Evolutionary conservation across 1,140 invertebrate genomes (phyloP), one percentile per base, ranked within the genome.

Genomic region (Andrena cerasifolii): DNA sequence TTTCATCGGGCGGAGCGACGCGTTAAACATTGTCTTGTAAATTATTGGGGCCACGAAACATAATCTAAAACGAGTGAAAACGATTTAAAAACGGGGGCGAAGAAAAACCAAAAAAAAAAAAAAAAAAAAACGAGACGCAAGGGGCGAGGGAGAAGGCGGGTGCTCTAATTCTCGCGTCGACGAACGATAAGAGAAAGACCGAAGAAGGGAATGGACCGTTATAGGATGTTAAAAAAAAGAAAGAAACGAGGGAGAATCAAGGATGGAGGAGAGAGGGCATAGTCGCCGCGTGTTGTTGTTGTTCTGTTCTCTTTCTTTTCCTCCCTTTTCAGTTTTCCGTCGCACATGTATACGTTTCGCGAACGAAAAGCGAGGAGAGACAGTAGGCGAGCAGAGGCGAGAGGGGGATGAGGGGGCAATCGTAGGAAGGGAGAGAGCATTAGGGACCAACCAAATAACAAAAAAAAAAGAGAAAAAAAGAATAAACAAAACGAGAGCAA

Each of bases 11-110:
- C 71, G 66, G 47, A 74, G 70, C 56, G 47, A 68, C 47, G 49
- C 49, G 63, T 70, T 80, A 79, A 40, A 68, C 80, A 79, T 83
- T 82, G 76, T 84, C 86, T 80, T 90, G 83, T 89, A 90, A 90
- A 90, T 88, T 90, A 90, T 89, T 89, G 89, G 88, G 90, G 90
- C 90, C 90, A 91, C 76, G 80, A 89, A 89, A 91, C 88, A 90
- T 90, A 91, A 90, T 91, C 89, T 90, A 88, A 90, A 86, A 80
- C 59, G 68, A 68, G 74, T 65, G n/a, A 83, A 84, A 51, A 54
- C 61, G 56, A 71, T 53, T 66, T 33, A 26, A 66, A 28, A n/a
- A 28, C 49, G 18, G 36, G 36, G 10, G 36, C 3, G 10, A 40
- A 71, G 40, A 82, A 71, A 79, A 51, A 82, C 10, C 21, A 40